A percentile compares a stretch with the other conserved stretches of the same genome.
Evolutionary conservation across 2,113 vertebrate genomes (phyloP).

Genomic region (Marmota flaviventris): DNA sequence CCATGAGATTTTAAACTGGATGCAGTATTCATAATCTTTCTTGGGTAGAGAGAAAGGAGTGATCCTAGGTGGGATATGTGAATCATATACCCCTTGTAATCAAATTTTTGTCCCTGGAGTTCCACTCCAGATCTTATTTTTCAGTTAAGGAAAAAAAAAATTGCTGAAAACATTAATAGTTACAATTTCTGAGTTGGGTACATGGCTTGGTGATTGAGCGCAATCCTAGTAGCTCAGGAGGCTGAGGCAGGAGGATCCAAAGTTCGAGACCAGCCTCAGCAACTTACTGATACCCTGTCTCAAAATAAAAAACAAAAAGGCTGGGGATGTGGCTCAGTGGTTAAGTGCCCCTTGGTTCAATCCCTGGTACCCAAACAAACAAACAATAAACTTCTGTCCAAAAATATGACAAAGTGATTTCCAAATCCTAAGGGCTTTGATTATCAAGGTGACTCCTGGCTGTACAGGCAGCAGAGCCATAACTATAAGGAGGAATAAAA

Average conservation of each 20-base stretch:
- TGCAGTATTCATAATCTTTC: background rate
- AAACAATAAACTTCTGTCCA: background rate
- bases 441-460: background rate
- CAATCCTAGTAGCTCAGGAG: too few relatives aligned
- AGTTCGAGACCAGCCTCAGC: too few relatives aligned
- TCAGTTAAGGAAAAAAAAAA: conserved; percentile 12
- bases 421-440: background rate
- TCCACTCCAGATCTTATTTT: background rate
- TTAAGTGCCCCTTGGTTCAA: too few relatives aligned
- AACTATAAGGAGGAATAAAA: background rate
- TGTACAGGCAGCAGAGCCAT: background rate
- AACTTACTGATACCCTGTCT: too few relatives aligned
- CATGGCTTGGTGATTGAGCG: too few relatives aligned
- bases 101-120: background rate
- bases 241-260: too few relatives aligned
- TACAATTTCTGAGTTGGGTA: background rate
- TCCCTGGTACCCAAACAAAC: too few relatives aligned
- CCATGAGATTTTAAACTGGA: background rate
- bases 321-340: too few relatives aligned
- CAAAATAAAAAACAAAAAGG: too few relatives aligned
- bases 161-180: background rate
- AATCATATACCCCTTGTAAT: background rate
- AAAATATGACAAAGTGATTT: conserved; percentile 8
- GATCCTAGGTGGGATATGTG: background rate
- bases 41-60: conserved; percentile 5